These are phyloP conservation scores for Tryphoninae sp. DNA, from an alignment of 2,888 invertebrate species.

Conservation along the genomic window DNA sequence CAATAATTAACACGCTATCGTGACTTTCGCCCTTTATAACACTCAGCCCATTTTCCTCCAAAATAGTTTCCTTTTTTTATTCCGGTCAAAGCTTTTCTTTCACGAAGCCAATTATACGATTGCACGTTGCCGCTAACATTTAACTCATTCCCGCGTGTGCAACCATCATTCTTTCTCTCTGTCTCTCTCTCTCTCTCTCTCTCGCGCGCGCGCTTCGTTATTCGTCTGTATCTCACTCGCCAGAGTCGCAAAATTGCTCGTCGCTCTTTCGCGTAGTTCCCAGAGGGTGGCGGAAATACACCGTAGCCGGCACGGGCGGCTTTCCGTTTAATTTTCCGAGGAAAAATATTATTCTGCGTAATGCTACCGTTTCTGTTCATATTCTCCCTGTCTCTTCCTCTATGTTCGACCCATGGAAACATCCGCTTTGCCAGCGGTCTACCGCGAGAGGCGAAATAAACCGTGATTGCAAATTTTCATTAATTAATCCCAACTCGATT, in stretches of 20 bases:
- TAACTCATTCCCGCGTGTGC: slow-evolving; percentile 36
- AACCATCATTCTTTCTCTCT: slow-evolving; percentile 28
- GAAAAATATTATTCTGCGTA: slow-evolving; percentile 57
- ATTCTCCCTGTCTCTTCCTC: slow-evolving; percentile 12
- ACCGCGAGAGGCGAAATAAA: slow-evolving; percentile 14
- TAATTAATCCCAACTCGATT: slow-evolving; percentile 52
- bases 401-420: background rate
- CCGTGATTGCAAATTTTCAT: slow-evolving; percentile 50
- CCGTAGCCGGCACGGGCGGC: slow-evolving; percentile 23
- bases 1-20: background rate
- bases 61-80: background rate
- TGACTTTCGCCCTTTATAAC: background rate
- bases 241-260: slow-evolving; percentile 58
- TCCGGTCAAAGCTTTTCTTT: slow-evolving; percentile 43
- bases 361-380: slow-evolving; percentile 20
- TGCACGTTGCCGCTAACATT: slow-evolving; percentile 46
- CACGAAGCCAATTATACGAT: slow-evolving; percentile 57
- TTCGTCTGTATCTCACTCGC: slow-evolving; percentile 61
- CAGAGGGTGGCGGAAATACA: slow-evolving; percentile 15
- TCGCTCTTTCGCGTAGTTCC: slow-evolving; percentile 36
- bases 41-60: background rate
- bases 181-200: background rate
- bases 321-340: slow-evolving; percentile 58
- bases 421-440: background rate
- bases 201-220: slow-evolving; percentile 45